A percentile compares a stretch with the other conserved stretches of the same genome.
Conservation (phyloP, 2,888 invertebrate species). For the Ectemnius continuus region DNA sequence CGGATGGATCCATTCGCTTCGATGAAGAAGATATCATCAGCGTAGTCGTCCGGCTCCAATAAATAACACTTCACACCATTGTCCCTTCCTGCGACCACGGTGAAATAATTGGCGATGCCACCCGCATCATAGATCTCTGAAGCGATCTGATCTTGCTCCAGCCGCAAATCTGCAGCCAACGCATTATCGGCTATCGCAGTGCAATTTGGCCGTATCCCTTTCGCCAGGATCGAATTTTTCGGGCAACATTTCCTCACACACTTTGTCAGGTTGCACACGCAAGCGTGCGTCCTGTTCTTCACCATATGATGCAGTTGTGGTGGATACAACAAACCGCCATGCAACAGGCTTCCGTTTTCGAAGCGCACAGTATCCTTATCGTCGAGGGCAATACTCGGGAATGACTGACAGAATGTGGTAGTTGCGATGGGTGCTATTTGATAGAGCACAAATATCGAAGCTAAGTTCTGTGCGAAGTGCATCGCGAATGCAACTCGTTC, state of each 20-base stretch:
- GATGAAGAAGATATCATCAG: conserved; percentile 63
- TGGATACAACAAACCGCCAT: conserved; percentile 58
- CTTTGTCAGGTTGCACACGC: conserved; percentile 59
- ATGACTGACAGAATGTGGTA: conserved; percentile 25
- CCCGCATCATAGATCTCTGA: conserved; percentile 18
- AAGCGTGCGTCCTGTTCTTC: conserved; percentile 58
- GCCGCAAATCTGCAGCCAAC: conserved; percentile 10
- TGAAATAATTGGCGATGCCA: conserved; percentile 48
- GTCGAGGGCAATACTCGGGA: conserved; percentile 28
- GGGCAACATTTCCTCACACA: conserved; percentile 74
- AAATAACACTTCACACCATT: conserved; percentile 39
- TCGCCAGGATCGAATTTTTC: conserved; percentile 47
- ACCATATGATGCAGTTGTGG: conserved; percentile 48
- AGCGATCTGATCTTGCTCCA: conserved; percentile 25
- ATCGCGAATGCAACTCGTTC: no score
- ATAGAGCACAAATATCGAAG: no score
- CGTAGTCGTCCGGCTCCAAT: conserved; percentile 57
- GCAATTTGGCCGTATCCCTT: conserved; percentile 21
- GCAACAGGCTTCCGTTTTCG: conserved; percentile 55
- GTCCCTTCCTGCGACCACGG: conserved; percentile 47
- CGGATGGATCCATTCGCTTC: conserved; percentile 64
- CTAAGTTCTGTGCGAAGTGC: no score
- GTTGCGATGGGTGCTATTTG: background rate
- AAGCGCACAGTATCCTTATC: background rate
- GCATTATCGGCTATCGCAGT: background rate